Conservation (phyloP, 1,140 invertebrate genomes). For the Adelges cooleyi region DNA sequence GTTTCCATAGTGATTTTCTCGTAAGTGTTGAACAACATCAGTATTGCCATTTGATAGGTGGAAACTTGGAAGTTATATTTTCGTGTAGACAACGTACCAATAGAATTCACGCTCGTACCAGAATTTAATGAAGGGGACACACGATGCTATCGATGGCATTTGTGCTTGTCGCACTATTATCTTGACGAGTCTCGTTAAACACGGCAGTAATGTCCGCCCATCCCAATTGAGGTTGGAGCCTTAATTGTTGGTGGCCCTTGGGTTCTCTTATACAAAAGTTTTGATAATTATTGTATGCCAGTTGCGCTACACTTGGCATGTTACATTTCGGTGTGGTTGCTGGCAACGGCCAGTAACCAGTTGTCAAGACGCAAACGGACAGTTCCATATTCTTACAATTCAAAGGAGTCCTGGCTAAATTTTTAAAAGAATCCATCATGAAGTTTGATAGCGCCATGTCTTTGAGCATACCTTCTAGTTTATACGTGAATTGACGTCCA, state of each 20-base stretch:
- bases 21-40: constrained; percentile 94
- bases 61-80: constrained; percentile 88
- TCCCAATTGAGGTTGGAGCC: constrained; percentile 90
- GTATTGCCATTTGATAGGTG: constrained; percentile 92
- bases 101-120: constrained; percentile 7
- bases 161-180: constrained; percentile 39
- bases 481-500: constrained; percentile 98
- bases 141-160: constrained; percentile 14
- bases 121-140: background rate
- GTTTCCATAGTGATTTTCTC: constrained; percentile 82
- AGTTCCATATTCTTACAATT: constrained; percentile 84
- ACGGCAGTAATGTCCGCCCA: constrained; percentile 94
- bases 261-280: constrained; percentile 96
- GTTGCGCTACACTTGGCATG: constrained; percentile 76
- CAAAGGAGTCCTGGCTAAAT: constrained; percentile 45
- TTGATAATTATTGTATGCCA: constrained; percentile 91
- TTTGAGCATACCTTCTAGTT: constrained; percentile 99
- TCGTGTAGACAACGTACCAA: constrained; percentile 39
- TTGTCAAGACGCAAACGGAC: constrained; percentile 94
- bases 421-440: constrained; percentile 97
- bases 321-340: constrained; percentile 86
- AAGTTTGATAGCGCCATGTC: constrained; percentile 99
- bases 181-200: constrained; percentile 63
- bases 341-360: constrained; percentile 98
- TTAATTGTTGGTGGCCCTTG: constrained; percentile 93